phyloP scores from a whole-genome alignment of 2,888 invertebrate genomes.

The Aphrophora alni region DNA sequence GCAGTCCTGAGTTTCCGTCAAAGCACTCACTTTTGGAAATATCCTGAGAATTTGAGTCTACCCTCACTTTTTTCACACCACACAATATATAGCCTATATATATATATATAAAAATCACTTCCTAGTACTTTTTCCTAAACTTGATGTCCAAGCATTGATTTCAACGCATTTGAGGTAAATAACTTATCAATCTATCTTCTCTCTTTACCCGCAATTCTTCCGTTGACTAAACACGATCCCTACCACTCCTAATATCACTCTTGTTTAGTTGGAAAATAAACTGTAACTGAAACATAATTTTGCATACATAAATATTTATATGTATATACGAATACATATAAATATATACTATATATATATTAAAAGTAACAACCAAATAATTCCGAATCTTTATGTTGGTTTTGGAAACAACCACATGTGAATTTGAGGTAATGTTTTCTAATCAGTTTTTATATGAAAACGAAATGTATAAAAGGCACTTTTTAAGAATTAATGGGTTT shows the following conservation, averaged over 20 bases:
- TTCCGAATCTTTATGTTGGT: background rate
- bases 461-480: background rate
- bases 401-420: background rate
- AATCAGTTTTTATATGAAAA: background rate
- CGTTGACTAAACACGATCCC: background rate
- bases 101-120: conserved; percentile 3
- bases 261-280: background rate
- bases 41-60: background rate
- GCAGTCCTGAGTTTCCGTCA: background rate
- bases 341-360: background rate
- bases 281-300: conserved; percentile 1
- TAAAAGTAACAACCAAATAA: background rate
- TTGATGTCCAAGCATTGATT: background rate
- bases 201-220: conserved; percentile 6
- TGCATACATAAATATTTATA: background rate
- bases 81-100: conserved; percentile 6
- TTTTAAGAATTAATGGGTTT: background rate
- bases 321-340: background rate
- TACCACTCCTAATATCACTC: background rate
- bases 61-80: background rate
- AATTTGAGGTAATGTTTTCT: too few species aligned
- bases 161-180: conserved; percentile 1
- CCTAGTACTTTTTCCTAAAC: conserved; percentile 2
- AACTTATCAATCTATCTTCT: conserved; percentile 6
- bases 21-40: background rate